These are phyloP conservation scores for Drosophila nigricruria DNA, from an alignment of 2,888 invertebrate genomes.

Conservation along the genomic window DNA sequence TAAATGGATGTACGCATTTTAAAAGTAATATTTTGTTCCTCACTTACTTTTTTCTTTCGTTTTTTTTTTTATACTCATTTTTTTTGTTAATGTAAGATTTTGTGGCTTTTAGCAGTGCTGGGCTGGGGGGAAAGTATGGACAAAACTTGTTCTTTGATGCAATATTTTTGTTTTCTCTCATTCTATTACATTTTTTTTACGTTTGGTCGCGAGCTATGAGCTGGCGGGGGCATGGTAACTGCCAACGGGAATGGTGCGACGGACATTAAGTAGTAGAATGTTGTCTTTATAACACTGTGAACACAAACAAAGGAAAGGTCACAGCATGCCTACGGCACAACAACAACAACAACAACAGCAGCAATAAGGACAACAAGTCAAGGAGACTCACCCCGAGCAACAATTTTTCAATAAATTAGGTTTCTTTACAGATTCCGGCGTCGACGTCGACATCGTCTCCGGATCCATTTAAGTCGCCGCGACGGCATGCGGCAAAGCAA, in stretches of 20 bases:
- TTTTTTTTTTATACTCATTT: too few relatives aligned
- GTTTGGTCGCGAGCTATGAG: slow-evolving; percentile 13
- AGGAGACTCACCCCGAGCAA: slow-evolving; percentile 74
- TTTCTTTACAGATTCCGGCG: slow-evolving; percentile 81
- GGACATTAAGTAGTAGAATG: slow-evolving; percentile 80
- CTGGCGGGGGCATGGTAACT: slow-evolving; percentile 26
- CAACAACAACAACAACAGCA: slow-evolving; percentile 32
- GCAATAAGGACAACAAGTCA: slow-evolving; percentile 50
- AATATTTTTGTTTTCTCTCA: slow-evolving; percentile 19
- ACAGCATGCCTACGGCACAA: slow-evolving; percentile 69
- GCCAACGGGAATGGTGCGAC: slow-evolving; percentile 55
- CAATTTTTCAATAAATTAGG: slow-evolving; percentile 85
- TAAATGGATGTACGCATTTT: slow-evolving; percentile 60
- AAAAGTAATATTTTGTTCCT: slow-evolving; percentile 59
- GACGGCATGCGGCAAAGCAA: slow-evolving; percentile 43
- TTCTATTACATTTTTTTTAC: slow-evolving; percentile 13
- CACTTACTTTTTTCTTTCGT: neutral
- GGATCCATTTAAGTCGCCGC: slow-evolving; percentile 57
- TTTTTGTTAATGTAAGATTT: slow-evolving; percentile 56
- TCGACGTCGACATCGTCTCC: slow-evolving; percentile 36
- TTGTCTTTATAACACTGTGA: slow-evolving; percentile 81
- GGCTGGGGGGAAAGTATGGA: slow-evolving; percentile 21
- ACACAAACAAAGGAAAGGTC: slow-evolving; percentile 74
- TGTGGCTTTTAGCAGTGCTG: slow-evolving; percentile 57
- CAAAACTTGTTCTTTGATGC: slow-evolving; percentile 74